Conservation (phyloP, 2,113 vertebrate genomes). For the Glareola pratincola region DNA sequence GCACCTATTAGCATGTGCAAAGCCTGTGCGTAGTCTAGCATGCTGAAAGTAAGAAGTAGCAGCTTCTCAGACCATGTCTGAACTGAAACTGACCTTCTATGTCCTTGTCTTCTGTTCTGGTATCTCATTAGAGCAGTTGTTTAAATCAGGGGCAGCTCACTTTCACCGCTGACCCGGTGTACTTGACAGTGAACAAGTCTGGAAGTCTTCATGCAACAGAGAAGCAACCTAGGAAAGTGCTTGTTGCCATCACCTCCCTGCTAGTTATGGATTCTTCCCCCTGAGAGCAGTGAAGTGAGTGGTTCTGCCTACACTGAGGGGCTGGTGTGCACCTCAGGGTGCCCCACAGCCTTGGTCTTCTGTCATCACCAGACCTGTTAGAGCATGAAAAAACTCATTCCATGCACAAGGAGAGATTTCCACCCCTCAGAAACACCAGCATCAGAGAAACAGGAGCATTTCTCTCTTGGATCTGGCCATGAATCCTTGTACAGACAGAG, state of each 20-base stretch:
- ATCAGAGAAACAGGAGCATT: neutral
- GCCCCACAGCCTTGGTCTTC: neutral
- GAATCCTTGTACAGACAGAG: neutral
- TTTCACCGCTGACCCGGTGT: neutral
- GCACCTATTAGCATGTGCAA: accelerated
- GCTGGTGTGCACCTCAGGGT: neutral
- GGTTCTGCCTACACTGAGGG: neutral
- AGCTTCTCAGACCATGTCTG: neutral
- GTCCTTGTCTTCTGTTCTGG: neutral
- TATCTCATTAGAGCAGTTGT: neutral
- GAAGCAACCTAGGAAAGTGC: neutral
- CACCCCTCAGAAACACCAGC: neutral
- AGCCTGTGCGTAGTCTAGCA: neutral
- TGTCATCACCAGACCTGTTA: neutral
- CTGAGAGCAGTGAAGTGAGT: neutral
- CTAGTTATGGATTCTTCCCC: neutral
- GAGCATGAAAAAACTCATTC: neutral
- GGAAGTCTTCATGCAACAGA: neutral
- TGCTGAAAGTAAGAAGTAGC: neutral
- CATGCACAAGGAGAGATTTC: neutral
- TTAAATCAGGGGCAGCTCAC: neutral
- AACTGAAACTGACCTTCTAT: neutral
- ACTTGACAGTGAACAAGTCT: neutral
- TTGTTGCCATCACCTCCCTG: neutral
- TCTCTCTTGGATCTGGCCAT: neutral